A percentile compares a stretch with the other conserved stretches of the same genome.
Conservation (phyloP, 2,888 invertebrate species). For the Callimorpha dominula region DNA sequence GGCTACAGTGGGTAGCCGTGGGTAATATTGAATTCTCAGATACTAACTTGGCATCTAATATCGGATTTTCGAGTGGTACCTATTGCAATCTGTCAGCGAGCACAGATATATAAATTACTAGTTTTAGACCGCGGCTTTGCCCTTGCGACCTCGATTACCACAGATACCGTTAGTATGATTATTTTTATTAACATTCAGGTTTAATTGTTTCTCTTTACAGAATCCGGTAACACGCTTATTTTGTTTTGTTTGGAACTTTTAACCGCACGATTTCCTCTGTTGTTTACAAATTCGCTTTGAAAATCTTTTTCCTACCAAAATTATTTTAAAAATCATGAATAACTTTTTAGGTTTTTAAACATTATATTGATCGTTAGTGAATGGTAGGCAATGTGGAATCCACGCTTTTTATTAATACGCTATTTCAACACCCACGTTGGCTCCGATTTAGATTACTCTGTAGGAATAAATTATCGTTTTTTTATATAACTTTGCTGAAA, state of each 20-base stretch:
- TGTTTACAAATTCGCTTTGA: not conserved
- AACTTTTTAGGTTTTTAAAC: no score
- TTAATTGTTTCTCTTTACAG: slow-evolving; percentile 32
- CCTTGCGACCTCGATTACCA: no score
- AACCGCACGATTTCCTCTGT: not conserved
- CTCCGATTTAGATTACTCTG: no score
- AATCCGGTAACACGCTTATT: slow-evolving; percentile 13
- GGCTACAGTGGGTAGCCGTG: no score
- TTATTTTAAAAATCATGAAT: not conserved
- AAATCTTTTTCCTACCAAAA: not conserved
- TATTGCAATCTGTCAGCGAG: slow-evolving; percentile 39
- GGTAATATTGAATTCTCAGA: not conserved
- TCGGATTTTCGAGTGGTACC: slow-evolving; percentile 23
- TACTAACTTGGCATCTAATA: slow-evolving; percentile 5
- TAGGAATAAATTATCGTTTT: no score
- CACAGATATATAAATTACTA: slow-evolving; percentile 20
- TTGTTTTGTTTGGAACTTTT: slow-evolving; percentile 16
- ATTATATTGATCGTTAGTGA: no score
- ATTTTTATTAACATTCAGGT: slow-evolving; percentile 42
- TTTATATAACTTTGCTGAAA: no score
- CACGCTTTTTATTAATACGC: no score
- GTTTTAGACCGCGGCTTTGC: no score
- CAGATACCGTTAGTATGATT: no score
- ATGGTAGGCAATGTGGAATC: no score
- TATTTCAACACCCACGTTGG: no score